Evolutionary conservation across 2,797 vertebrate genomes (phyloP).

Genomic region (Pseudomugil tenellus): DNA sequence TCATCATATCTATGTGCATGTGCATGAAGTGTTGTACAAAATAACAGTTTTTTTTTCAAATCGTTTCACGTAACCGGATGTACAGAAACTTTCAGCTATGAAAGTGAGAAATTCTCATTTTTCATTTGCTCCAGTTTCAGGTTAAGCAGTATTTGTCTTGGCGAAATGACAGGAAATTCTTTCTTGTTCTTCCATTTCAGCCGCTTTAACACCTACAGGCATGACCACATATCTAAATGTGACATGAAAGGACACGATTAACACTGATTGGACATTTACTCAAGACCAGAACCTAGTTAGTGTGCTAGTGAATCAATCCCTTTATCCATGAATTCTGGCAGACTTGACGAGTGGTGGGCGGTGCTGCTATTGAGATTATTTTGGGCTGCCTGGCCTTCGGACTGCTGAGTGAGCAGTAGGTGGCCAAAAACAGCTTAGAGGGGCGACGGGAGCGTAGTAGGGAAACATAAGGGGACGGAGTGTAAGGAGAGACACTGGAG

Average conservation of each 20-base stretch:
- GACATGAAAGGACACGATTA: background rate
- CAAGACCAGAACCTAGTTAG: background rate
- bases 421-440: slow-evolving; percentile 81
- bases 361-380: slow-evolving; percentile 77
- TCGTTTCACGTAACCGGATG: background rate
- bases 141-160: background rate
- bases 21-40: no score
- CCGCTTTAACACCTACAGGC: slow-evolving; percentile 1
- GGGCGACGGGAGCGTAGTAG: slow-evolving; percentile 57
- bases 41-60: no score
- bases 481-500: slow-evolving; percentile 48
- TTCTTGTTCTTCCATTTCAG: slow-evolving; percentile 42
- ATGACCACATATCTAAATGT: background rate
- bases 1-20: no score
- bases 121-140: background rate
- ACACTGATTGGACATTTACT: background rate
- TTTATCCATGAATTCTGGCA: slow-evolving; percentile 38
- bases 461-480: slow-evolving; percentile 56
- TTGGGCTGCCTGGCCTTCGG: slow-evolving; percentile 75
- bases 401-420: slow-evolving; percentile 80
- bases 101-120: no score
- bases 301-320: slow-evolving; percentile 25
- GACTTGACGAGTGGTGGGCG: slow-evolving; percentile 62
- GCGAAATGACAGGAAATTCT: slow-evolving; percentile 42
- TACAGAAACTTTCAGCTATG: background rate